Base-by-base conservation (phyloP, 2,113 vertebrate genomes). In the Myotis yumanensis region DNA sequence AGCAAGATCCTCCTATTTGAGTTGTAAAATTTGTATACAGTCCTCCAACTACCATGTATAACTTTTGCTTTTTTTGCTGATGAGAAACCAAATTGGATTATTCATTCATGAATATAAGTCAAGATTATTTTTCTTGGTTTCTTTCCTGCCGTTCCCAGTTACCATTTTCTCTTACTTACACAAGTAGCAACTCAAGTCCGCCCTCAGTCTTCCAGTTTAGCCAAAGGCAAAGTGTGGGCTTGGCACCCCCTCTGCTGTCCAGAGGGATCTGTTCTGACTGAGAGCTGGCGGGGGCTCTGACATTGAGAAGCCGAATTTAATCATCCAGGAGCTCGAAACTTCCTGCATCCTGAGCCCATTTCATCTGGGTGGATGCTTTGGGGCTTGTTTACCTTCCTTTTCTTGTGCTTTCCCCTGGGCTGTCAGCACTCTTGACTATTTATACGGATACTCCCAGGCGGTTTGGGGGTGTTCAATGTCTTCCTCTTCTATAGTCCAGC, bases 101-200 rank as follows among this genome's bases (percentile, higher is more conserved):
- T 43, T 81, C 54, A 48, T 46, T 95, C 51, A 81, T 64, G 28
- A 80, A 85, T 92, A 32, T 62, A 64, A 59, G 10, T 18, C 35
- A 84, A 84, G 12, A 57, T 64, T 16, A 40, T 75, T 93, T 86
- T 76, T 28, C n/a, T 83, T 94, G 68, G 62, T 14, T 91, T 73
- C 81, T 86, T 51, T 86, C 22, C 69, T 76, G 12, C 20, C 7
- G 12, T 46, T 2, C 20, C 28, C 48, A 22, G 25, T 92, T 77
- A 80, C 40, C 59, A 32, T 75, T 79, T 94, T 54, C 89, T 59
- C 35, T 86, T 15, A 11, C 48, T 54, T 43, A 90, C 92, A 73
- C 11, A 48, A 83, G 0, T 37, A 79, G 9, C 15, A 16, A 62
- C n/a, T 77, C 66, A 57, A 69, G 14, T 43, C 14, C n/a, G 6